Percentiles rank a stretch among this genome's conserved stretches.
phyloP scores from a whole-genome alignment of 2,888 invertebrate genomes.

The Scaeva pyrastri region DNA sequence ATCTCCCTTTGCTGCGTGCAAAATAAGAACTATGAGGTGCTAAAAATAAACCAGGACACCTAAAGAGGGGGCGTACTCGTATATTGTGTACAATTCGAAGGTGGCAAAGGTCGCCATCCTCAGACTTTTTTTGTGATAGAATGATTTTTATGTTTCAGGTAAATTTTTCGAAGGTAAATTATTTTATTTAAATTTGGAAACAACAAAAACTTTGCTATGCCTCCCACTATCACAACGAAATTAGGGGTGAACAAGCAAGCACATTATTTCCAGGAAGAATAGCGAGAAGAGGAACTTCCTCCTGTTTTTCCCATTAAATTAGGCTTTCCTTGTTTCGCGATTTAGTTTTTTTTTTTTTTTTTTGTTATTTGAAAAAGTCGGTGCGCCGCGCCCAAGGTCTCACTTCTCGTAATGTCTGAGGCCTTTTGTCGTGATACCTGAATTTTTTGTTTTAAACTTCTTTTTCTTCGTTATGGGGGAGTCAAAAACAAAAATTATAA shows the following conservation, averaged over 20 bases:
- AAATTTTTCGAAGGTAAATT: not conserved
- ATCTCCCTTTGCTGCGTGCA: constrained; percentile 67
- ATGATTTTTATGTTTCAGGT: no score
- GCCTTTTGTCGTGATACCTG: constrained; percentile 28
- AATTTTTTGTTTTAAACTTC: constrained; percentile 25
- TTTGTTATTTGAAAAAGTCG: constrained; percentile 26
- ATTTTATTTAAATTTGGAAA: not conserved
- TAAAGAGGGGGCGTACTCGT: constrained; percentile 40
- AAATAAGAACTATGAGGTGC: constrained; percentile 73
- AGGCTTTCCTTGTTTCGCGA: constrained; percentile 20
- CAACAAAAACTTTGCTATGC: not conserved
- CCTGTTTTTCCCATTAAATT: constrained; percentile 21
- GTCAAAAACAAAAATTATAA: constrained; percentile 33
- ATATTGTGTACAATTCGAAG: constrained; percentile 28
- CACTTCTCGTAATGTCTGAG: constrained; percentile 9
- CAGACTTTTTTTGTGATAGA: not conserved
- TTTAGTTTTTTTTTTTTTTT: constrained; percentile 15
- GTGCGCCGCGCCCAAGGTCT: constrained; percentile 66
- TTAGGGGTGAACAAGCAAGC: constrained; percentile 4
- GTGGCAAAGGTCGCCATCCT: constrained; percentile 71
- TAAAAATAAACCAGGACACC: constrained; percentile 74
- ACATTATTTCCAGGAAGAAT: constrained; percentile 47
- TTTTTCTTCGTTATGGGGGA: not conserved
- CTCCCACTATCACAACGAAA: not conserved
- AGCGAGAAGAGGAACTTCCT: constrained; percentile 16